Base-by-base conservation (phyloP, 35 echinoderm and acorn worm species). In the Apostichopus japonicus region DNA sequence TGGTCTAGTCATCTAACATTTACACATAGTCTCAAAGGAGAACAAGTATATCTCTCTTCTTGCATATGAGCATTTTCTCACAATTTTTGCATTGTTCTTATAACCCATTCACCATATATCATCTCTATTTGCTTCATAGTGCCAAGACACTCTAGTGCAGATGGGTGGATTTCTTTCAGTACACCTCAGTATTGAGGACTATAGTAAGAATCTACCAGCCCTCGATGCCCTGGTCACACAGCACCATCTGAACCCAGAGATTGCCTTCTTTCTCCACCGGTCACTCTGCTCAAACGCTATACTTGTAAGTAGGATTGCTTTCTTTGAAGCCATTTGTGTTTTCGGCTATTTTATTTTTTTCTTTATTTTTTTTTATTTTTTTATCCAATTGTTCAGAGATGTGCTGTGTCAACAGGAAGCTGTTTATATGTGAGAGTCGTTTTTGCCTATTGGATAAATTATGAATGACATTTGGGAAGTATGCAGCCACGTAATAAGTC, bases 141-240 rank as follows among this genome's bases (percentile, higher is more conserved):
- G 97, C 86, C 97, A 99, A 92, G 97, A 99, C 77, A 96, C 97
- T 0, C 79, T 99, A 22, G 97, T 99, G 2, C 97, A 99, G 83
- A 52, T 99, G n/a, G 97, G 97, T 25, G 92, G 91, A 52, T 99
- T 99, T 84, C 93, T 99, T 1, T 94, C 97, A 53, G 94, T 87
- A 65, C 93, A 93, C 21, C 92, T 99, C 16, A 94, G 93, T 77
- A 93, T 92, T 56, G 97, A 99, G 22, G 97, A 99, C 80, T 99
- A 99, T 81, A 79, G 93, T 90, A 99, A 96, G 76, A 93, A 96
- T 77, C 93, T 99, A 55, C 97, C 97, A 76, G 54, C 91, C 1
- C 92, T 99, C 5, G 87, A 87, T 53, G 90, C 86, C 57, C 90
- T 99, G 67, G 97, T 99, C 15, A 90, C 91, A 17, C 89, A 93